Evolutionary conservation across 2,797 vertebrate genomes (phyloP).

Genomic region (Crenichthys baileyi): DNA sequence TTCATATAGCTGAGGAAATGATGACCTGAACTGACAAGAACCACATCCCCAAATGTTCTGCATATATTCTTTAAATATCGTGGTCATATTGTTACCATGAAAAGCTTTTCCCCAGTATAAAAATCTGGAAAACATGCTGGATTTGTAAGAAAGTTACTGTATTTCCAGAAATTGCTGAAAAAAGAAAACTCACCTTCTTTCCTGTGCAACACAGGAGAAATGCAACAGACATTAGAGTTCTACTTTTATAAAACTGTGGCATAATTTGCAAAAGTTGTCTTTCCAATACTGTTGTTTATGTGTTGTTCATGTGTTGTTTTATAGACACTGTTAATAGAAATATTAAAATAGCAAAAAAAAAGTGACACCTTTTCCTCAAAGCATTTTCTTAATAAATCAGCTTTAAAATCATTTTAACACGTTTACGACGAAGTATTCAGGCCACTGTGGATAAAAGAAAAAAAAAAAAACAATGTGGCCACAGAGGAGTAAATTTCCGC

Average conservation of each 20-base stretch:
- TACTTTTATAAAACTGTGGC: background rate
- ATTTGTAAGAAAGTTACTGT: background rate
- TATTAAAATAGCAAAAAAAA: background rate
- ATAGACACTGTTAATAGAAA: background rate
- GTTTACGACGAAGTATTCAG: no score
- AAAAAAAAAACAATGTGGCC: background rate
- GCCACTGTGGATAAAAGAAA: background rate
- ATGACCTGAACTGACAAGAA: background rate
- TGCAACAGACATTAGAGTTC: background rate
- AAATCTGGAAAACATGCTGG: background rate
- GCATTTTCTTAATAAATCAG: no score
- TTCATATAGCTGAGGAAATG: background rate
- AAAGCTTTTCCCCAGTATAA: background rate
- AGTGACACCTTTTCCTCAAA: no score
- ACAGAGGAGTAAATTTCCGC: background rate
- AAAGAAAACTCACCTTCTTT: constrained; percentile 4
- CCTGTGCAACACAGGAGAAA: background rate
- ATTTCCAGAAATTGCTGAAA: background rate
- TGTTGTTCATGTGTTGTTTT: background rate
- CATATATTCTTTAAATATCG: background rate
- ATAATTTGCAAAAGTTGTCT: background rate
- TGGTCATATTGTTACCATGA: background rate
- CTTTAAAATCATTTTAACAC: background rate
- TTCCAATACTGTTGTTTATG: background rate
- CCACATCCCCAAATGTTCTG: background rate